These are phyloP conservation scores for Melipona quadrifasciata DNA, from an alignment of 1,140 invertebrate genomes.

Conservation along the genomic window DNA sequence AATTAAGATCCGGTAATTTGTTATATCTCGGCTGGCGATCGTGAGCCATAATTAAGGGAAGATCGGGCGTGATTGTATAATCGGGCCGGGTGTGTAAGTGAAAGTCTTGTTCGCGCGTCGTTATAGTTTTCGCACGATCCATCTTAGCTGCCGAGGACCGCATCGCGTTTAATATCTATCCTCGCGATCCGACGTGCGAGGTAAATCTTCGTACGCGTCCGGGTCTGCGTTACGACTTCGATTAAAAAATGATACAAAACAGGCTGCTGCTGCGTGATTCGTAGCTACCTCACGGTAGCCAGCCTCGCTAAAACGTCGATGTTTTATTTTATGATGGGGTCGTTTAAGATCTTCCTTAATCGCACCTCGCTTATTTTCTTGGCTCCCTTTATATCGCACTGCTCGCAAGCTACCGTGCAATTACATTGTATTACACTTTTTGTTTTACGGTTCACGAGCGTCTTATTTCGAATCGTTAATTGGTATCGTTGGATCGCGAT, in stretches of 20 bases:
- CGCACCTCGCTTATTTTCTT: background rate
- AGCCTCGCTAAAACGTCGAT: background rate
- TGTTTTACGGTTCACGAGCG: background rate
- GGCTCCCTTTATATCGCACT: background rate
- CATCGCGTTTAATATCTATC: background rate
- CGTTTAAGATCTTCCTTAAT: background rate
- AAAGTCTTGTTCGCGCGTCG: slow-evolving; percentile 50
- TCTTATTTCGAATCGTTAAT: background rate
- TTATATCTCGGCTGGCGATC: slow-evolving; percentile 35
- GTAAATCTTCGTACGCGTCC: background rate
- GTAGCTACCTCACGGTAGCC: no score
- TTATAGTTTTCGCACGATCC: slow-evolving; percentile 52
- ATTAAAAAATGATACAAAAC: background rate
- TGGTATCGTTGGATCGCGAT: background rate
- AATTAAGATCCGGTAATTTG: slow-evolving; percentile 56
- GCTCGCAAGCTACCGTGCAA: background rate
- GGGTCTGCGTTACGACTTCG: background rate
- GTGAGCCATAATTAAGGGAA: slow-evolving; percentile 46
- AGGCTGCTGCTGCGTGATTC: background rate
- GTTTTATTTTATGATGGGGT: background rate
- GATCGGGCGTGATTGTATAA: slow-evolving; percentile 45
- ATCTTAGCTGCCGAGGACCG: background rate
- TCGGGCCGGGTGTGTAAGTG: slow-evolving; percentile 22
- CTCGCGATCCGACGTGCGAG: background rate
- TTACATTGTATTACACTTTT: background rate